Base-by-base conservation (phyloP, 2,888 invertebrate genomes). In the Cantharis nigra region DNA sequence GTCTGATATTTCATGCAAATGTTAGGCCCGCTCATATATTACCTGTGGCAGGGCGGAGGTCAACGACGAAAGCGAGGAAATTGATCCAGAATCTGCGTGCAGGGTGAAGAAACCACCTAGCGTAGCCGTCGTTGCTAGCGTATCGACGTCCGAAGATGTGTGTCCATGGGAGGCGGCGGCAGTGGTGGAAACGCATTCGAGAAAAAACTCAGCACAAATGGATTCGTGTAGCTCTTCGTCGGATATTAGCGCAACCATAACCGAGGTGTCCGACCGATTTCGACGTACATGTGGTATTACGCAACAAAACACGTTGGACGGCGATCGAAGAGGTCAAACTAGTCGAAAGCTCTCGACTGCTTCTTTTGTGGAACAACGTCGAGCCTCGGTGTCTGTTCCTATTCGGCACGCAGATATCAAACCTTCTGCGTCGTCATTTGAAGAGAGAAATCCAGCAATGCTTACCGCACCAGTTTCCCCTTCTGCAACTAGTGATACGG, bases 161-260 rank as follows among this genome's bases (percentile, higher is more conserved):
- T 92, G 92, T 83, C 92, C 92, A 11, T 92, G 92, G 92, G 92
- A 89, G 72, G 20, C 77, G 9, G 72, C 65, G 13, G 81, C 80
- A 30, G n/a, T n/a, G 13, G n/a, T 13, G 5, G 79, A 88, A 14
- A 79, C 84, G n/a, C 73, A 73, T 26, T 89, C 92, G 16, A 90
- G 93, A 26, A 94, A 93, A 85, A 93, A 94, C 87, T 93, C 94
- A 4, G 89, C 91, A 13, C 91, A 91, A 82, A 88, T 94, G 67
- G 94, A 94, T 87, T 94, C 93, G 14, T 93, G 92, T 84, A 92
- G 93, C 85, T 94, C 94, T n/a, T 93, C 94, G 11, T 94, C 94
- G 18, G 95, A 95, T 86, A 91, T 94, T 79, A 93, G 93, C 86
- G 89, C 90, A 69, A 90, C 90, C n/a, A 82, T 84, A 0, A 86